phyloP scores from a whole-genome alignment of 2,113 vertebrate genomes.

The Rattus norvegicus region DNA sequence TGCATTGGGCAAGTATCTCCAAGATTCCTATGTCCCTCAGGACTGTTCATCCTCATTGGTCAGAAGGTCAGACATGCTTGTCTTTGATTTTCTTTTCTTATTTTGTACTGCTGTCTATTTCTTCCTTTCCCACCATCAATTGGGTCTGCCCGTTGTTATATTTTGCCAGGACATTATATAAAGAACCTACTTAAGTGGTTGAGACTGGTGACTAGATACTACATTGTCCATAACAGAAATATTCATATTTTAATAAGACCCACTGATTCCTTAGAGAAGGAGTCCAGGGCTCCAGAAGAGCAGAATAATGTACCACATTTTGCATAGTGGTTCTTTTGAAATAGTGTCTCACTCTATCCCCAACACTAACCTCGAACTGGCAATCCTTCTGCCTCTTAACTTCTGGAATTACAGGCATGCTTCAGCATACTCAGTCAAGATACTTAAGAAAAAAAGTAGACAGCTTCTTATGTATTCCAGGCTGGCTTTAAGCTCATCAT shows the following conservation, averaged over 20 bases:
- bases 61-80: background rate
- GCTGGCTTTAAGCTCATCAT: background rate
- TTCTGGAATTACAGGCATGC: background rate
- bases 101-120: background rate
- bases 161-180: background rate
- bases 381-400: background rate
- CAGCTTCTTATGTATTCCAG: background rate
- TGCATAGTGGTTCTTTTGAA: background rate
- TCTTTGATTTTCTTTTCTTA: conserved; percentile 2
- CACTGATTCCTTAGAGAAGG: background rate
- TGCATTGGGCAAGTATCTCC: background rate
- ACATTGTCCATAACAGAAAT: background rate
- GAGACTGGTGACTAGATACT: background rate
- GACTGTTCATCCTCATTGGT: background rate
- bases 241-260: conserved; percentile 24
- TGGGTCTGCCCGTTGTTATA: background rate
- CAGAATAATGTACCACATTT: background rate
- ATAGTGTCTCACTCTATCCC: background rate
- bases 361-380: background rate
- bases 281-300: background rate
- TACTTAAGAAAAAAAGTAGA: background rate
- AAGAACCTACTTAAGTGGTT: conserved; percentile 20
- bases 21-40: background rate
- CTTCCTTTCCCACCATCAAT: background rate
- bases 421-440: background rate